Base-by-base conservation (phyloP, 2,797 vertebrate genomes). In the Peromyscus melanophrys region DNA sequence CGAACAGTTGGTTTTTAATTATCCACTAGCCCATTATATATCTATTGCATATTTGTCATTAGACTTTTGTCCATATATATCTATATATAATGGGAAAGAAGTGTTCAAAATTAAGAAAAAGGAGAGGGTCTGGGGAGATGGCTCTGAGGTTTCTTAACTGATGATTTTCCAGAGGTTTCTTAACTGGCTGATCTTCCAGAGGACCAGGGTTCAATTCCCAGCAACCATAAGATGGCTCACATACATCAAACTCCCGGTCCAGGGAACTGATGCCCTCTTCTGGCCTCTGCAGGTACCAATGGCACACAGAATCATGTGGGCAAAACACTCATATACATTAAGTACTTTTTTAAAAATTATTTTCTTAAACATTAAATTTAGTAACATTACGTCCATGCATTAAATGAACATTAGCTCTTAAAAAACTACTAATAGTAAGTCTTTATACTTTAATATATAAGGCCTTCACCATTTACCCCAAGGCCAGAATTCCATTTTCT, bases 41-140 rank as follows among this genome's bases (percentile, higher is more conserved):
- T 59, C n/a, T 97, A 27, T n/a, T 92, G 16, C 31, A 37, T 84
- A 90, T 8, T 57, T 94, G 17, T 52, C 87, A 87, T 80, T 2
- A 89, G 91, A 8, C 17, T 92, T 89, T 75, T 37, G 37, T 57
- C 78, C 71, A 85, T 9, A 46, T 55, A 29, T 14, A 78, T 83
- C 13, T 52, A 29, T 2, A 77, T 25, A 91, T 43, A 97, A 69
- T 92, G 61, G 94, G 93, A 94, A 9, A 96, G 94, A 87, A 65
- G n/a, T 89, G 19, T 78, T 78, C 43, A 76, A 91, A 71, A 16
- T 85, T 57, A 84, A 84, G 55, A 63, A 73, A 83, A 46, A 89
- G 65, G 85, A 59, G 61, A 93, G 16, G 12, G 89, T 23, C 6
- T 67, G 11, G 11, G 43, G 29, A 49, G 61, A 67, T 49, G 43